Percentiles rank a stretch among this genome's conserved stretches.
phyloP scores from a whole-genome alignment of 2,888 invertebrate species.

The Drosophila demipolita region DNA sequence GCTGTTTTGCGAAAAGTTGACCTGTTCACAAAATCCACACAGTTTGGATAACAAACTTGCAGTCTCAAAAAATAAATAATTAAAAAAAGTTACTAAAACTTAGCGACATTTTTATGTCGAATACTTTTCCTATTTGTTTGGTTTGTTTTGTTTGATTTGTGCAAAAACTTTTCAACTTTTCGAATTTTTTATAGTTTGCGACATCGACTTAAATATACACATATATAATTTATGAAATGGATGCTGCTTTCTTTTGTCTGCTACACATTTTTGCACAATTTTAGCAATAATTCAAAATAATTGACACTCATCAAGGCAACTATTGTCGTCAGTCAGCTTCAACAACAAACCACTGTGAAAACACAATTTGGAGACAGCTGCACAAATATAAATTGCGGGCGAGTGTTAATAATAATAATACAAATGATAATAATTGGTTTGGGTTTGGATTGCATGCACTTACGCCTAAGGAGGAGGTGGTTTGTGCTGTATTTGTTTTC shows the following conservation, averaged over 20 bases:
- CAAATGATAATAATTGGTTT: conserved; percentile 10
- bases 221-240: background rate
- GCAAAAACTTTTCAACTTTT: no score
- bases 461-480: conserved; percentile 78
- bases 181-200: no score
- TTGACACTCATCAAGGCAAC: background rate
- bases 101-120: background rate
- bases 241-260: background rate
- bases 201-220: background rate
- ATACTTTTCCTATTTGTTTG: no score
- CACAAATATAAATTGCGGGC: background rate
- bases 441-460: conserved; percentile 75
- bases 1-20: background rate
- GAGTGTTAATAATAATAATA: background rate
- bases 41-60: background rate
- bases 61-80: background rate
- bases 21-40: background rate
- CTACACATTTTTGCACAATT: background rate
- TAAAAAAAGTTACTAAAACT: background rate
- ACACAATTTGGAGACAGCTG: background rate
- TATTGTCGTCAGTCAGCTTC: background rate
- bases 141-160: background rate
- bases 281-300: background rate
- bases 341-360: background rate
- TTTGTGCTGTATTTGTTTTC: conserved; percentile 76